Percentiles rank a stretch among this genome's conserved stretches.
These are phyloP conservation scores for Lymantria dispar DNA, from an alignment of 2,888 invertebrate species.

Conservation along the genomic window DNA sequence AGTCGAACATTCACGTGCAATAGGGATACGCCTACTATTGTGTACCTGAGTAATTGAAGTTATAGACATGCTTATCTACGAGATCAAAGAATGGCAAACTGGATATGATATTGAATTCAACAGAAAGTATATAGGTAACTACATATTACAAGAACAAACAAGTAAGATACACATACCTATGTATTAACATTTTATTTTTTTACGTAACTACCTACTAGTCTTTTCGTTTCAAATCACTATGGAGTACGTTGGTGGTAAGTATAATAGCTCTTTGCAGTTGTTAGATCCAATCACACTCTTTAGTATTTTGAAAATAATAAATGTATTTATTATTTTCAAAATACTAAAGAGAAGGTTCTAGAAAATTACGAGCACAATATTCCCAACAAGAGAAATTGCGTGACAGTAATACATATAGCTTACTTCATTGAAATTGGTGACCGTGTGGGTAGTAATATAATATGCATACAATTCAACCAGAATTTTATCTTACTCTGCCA, in stretches of 20 bases:
- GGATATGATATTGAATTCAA: not conserved
- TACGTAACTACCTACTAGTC: no score
- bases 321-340: not conserved
- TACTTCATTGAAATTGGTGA: slow-evolving; percentile 12
- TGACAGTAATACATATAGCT: slow-evolving; percentile 7
- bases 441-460: slow-evolving; percentile 25
- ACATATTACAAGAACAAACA: no score
- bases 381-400: not conserved
- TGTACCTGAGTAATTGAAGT: slow-evolving; percentile 5
- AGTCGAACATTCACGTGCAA: slow-evolving; percentile 8
- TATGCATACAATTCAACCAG: not conserved
- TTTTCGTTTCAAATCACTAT: no score
- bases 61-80: slow-evolving; percentile 8
- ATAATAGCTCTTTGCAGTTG: not conserved
- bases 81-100: slow-evolving; percentile 8
- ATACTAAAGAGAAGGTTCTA: not conserved
- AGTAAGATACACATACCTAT: no score
- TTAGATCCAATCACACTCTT: no score
- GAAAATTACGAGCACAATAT: not conserved
- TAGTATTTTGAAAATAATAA: not conserved
- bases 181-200: no score
- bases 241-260: not conserved
- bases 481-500: slow-evolving; percentile 11
- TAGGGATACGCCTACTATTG: slow-evolving; percentile 9
- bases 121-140: no score